Conservation (phyloP, 1,140 invertebrate genomes). For the Aporrectodea caliginosa region DNA sequence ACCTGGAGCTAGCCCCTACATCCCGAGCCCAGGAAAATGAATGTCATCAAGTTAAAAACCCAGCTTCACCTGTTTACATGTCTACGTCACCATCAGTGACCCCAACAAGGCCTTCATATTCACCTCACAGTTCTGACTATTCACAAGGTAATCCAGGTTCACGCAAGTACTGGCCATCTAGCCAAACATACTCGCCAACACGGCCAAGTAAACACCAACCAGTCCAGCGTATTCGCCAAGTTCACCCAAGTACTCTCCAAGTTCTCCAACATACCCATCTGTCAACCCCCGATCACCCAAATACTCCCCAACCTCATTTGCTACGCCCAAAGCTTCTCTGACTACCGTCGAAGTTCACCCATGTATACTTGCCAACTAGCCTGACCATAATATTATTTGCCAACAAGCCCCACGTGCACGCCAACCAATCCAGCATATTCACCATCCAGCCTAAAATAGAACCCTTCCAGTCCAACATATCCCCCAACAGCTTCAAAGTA, state of each 20-base stretch:
- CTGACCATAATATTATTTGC: conserved; percentile 48
- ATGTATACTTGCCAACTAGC: conserved; percentile 37
- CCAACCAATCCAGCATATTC: conserved; percentile 60
- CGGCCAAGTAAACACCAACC: conserved; percentile 50
- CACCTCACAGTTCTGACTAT: conserved; percentile 52
- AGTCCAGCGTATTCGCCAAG: conserved; percentile 53
- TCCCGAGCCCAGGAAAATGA: conserved; percentile 24
- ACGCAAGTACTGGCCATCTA: conserved; percentile 62
- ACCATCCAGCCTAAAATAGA: conserved; percentile 37
- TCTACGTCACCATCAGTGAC: conserved; percentile 64
- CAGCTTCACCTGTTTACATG: conserved; percentile 31
- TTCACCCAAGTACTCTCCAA: conserved; percentile 35
- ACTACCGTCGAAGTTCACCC: conserved; percentile 41
- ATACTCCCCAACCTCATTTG: conserved; percentile 41
- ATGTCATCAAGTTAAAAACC: conserved; percentile 30
- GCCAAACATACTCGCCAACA: conserved; percentile 58
- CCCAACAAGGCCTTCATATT: conserved; percentile 73
- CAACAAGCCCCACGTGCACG: conserved; percentile 65
- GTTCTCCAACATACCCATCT: conserved; percentile 40
- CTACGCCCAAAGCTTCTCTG: conserved; percentile 42
- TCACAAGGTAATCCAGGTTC: conserved; percentile 64
- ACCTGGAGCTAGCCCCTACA: conserved; percentile 5
- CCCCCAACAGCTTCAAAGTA: conserved; percentile 35
- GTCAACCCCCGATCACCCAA: conserved; percentile 67
- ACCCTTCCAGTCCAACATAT: conserved; percentile 40